Evolutionary conservation across 2,888 invertebrate species (phyloP).

Genomic region (Leptinotarsa tumamoca): DNA sequence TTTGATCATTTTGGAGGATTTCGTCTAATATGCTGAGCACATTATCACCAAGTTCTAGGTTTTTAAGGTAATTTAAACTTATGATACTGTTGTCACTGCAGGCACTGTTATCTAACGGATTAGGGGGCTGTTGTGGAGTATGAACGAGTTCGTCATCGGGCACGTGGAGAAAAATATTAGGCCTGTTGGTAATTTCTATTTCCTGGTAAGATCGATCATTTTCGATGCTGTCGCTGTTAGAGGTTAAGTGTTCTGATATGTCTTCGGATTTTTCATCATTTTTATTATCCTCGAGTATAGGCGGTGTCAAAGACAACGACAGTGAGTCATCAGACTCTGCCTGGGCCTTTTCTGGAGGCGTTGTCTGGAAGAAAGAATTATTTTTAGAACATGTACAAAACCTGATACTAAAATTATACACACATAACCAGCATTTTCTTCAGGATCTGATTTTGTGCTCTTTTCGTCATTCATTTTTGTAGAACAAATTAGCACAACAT

Average conservation of each 20-base stretch:
- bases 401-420: conserved; percentile 7
- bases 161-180: conserved; percentile 42
- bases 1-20: conserved; percentile 59
- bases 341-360: conserved; percentile 30
- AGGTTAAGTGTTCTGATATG: conserved; percentile 55
- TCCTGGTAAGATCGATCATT: conserved; percentile 65
- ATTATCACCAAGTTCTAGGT: conserved; percentile 49
- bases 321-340: conserved; percentile 39
- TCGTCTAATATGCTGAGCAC: conserved; percentile 62
- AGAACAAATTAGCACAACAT: not conserved
- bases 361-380: conserved; percentile 28
- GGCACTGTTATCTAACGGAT: conserved; percentile 52
- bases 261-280: conserved; percentile 42
- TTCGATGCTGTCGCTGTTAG: conserved; percentile 57
- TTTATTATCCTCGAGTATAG: conserved; percentile 45
- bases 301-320: conserved; percentile 49
- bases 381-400: conserved; percentile 7
- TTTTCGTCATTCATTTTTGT: conserved; percentile 1
- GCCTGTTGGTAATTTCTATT: conserved; percentile 61
- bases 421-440: not conserved
- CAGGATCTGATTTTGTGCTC: not conserved
- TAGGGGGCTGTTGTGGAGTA: conserved; percentile 54
- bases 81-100: conserved; percentile 52
- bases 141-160: conserved; percentile 44
- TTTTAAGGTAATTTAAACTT: conserved; percentile 51